A percentile compares a stretch with the other conserved stretches of the same genome.
phyloP scores from a whole-genome alignment of 2,888 invertebrate species.

The Polyploca ridens region DNA sequence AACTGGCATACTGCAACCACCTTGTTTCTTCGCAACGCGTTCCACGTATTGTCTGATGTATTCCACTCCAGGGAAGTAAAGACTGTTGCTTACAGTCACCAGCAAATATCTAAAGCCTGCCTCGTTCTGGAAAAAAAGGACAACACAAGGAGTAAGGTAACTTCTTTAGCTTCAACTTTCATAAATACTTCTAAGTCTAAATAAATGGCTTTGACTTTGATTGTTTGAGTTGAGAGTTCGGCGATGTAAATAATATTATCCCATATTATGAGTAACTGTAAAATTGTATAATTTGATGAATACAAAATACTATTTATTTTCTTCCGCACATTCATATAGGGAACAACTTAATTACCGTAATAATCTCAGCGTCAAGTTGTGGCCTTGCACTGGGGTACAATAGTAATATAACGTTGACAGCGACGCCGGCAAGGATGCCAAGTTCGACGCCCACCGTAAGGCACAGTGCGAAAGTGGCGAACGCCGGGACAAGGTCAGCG shows the following conservation, averaged over 20 bases:
- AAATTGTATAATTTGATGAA: too few species aligned
- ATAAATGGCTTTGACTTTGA: too few species aligned
- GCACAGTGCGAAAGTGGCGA: conserved; percentile 93
- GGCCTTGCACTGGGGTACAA: conserved; percentile 93
- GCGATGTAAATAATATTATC: too few species aligned
- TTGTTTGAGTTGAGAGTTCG: too few species aligned
- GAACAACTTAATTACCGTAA: conserved; percentile 78
- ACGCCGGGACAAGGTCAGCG: conserved; percentile 91
- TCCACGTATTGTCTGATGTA: conserved; percentile 92
- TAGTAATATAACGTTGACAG: conserved; percentile 90
- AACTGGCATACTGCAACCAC: conserved; percentile 89
- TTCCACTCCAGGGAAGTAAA: conserved; percentile 93
- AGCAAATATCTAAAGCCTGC: conserved; percentile 89
- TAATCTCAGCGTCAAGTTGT: conserved; percentile 88
- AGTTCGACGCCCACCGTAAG: conserved; percentile 93
- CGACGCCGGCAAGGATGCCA: conserved; percentile 93
- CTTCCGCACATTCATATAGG: not conserved
- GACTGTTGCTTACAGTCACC: conserved; percentile 91
- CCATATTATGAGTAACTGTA: too few species aligned
- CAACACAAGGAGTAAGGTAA: too few species aligned
- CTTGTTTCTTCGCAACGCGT: conserved; percentile 88
- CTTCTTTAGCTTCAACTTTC: too few species aligned
- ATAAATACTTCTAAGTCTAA: too few species aligned
- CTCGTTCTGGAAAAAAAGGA: conserved; percentile 80
- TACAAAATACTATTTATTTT: too few species aligned